Base-by-base conservation (phyloP, 2,113 vertebrate species). In the Catharus fuscescens region DNA sequence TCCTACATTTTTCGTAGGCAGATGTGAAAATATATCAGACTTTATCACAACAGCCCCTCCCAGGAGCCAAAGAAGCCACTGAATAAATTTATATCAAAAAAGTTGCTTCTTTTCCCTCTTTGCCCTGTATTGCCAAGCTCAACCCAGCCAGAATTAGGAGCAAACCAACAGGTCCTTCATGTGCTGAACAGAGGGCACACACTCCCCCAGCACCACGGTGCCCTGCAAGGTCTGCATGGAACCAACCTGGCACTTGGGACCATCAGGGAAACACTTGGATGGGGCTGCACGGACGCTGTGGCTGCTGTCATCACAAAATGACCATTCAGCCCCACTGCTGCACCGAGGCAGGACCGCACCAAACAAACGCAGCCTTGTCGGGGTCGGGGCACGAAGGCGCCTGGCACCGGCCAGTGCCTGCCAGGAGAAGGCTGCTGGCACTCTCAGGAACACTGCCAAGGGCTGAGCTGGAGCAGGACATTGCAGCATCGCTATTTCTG, bases 181-280 rank as follows among this genome's bases (percentile, higher is more conserved):
- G 52, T 38, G 32, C 26, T 5, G 38, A 61, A 32, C 1, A 26
- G 71, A 54, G 24, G 76, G 54, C 24, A 18, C 72, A 5, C 50
- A 2, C 72, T 54, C n/a, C 26, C 71, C 69, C 56, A 31, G 52
- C 3, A 0, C 60, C 4, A 2, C 1, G 0, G 50, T 0, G 64
- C 86, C 50, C 86, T 12, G 90, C 81, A 59, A 31, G 36, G 50
- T 1, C 91, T 12, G 8, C 0, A 3, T 0, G 50, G 90, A 62
- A 74, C 34, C 85, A 80, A 5, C 8, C 12, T 32, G 4, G 86
- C 64, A 1, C 40, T 47, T 1, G 57, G 66, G 67, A 57, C 17
- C 66, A 18, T 3, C 74, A 14, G 34, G 2, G 11, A 40, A 66
- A 54, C 85, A 19, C 74, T 14, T 1, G 76, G 76, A 50, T 0